Percentiles rank a stretch among this genome's conserved stretches.
phyloP scores from a whole-genome alignment of 2,888 invertebrate genomes.

The Mythimna loreyi region DNA sequence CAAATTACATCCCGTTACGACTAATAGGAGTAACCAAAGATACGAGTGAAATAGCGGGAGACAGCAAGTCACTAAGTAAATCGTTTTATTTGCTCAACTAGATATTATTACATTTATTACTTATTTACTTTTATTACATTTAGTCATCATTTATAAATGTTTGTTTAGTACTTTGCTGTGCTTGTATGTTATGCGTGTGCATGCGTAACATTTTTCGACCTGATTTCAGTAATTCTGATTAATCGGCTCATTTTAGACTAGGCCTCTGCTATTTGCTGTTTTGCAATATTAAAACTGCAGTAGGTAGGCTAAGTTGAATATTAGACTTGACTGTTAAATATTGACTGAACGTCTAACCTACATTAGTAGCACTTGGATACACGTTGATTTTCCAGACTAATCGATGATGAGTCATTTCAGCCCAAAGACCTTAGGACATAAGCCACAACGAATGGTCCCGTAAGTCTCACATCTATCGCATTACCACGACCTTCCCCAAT shows the following conservation, averaged over 20 bases:
- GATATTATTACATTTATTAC: not conserved
- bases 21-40: too few species aligned
- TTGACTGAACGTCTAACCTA: not conserved
- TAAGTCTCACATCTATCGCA: too few species aligned
- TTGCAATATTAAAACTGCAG: not conserved
- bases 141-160: not conserved
- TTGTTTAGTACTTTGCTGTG: not conserved
- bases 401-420: too few species aligned
- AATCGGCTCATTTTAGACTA: slow-evolving; percentile 2
- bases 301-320: not conserved
- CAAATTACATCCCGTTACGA: too few species aligned
- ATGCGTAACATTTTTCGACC: not conserved
- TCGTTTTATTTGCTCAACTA: not conserved
- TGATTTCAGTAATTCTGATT: not conserved
- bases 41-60: too few species aligned
- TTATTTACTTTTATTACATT: too few species aligned
- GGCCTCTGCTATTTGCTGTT: slow-evolving; percentile 1
- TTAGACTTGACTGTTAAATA: too few species aligned
- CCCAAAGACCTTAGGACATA: too few species aligned
- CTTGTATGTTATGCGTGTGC: not conserved
- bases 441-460: too few species aligned
- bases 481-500: too few species aligned
- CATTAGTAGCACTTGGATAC: too few species aligned
- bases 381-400: not conserved
- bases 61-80: not conserved